Evolutionary conservation across 1,140 invertebrate species (phyloP), one percentile per base, ranked within the genome.

Genomic region (Meloidogyne exigua): DNA sequence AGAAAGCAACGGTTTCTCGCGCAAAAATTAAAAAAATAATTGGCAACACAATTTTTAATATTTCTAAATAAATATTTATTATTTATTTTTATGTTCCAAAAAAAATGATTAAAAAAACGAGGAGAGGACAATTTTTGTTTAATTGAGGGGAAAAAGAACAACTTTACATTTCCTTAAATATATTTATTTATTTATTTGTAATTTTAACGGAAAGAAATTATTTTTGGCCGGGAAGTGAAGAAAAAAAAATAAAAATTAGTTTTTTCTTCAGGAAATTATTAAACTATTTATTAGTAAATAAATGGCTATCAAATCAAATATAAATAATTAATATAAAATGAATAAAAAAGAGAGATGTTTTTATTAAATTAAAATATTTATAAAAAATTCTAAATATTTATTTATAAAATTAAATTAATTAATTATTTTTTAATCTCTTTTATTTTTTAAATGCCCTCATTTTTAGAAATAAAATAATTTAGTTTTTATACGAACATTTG

Each of bases 11-110:
- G 49, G 49, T 57, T 57, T 57, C 49, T 57, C 49, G 49, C 18
- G 49, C 49, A 57, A 57, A 57, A 57, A 57, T 57, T 57, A 57
- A 57, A n/a, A 57, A 57, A 57, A 57, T n/a, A 57, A 57, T 57
- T 57, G 49, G 49, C 49, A 57, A 57, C 49, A 57, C 18, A 57
- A 57, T n/a, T n/a, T 57, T 9, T n/a, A n/a, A 57, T n/a, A 57
- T 32, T 32, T 3, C 2, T 3, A 49, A 57, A 57, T 57, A 57
- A 57, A 57, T 57, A 57, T 9, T n/a, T 49, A 49, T 49, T n/a
- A n/a, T n/a, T 44, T 44, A 44, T 44, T 44, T 44, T 57, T 57
- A 57, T 57, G 49, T 57, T 57, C 49, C 49, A 57, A 57, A 57
- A 44, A n/a, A 57, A 57, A 57, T 57, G 49, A 57, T 57, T 57